Conservation (phyloP, 2,113 vertebrate species). For the Heptranchias perlo region DNA sequence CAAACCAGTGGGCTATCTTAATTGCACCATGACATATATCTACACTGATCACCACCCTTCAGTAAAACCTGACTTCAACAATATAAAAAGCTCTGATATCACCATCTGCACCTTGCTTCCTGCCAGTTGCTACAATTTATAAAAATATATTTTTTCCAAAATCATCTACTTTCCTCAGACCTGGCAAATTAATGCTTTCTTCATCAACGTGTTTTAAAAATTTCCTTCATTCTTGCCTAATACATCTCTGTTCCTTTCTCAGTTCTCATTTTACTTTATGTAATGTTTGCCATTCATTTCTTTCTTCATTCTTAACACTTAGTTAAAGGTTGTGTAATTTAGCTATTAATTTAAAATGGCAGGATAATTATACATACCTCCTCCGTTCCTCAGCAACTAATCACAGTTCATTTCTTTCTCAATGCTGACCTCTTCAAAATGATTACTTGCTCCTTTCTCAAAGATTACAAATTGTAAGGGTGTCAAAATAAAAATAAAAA, state of each 20-base stretch:
- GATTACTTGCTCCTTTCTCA: neutral
- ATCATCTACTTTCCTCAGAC: neutral
- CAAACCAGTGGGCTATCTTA: neutral
- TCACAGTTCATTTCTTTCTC: neutral
- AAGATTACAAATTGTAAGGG: neutral
- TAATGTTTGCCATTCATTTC: neutral
- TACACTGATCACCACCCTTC: neutral
- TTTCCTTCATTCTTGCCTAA: neutral
- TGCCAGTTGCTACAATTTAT: neutral
- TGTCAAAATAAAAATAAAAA: neutral
- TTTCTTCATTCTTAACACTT: neutral
- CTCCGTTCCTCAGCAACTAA: neutral
- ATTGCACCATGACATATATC: neutral
- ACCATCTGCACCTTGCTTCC: neutral
- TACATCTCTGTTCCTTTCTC: neutral
- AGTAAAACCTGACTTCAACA: neutral
- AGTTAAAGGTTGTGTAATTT: neutral
- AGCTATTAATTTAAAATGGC: constrained; percentile 24
- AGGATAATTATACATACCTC: neutral
- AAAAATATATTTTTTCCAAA: neutral
- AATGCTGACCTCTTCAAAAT: constrained; percentile 21
- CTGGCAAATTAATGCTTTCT: neutral
- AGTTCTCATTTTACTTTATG: neutral
- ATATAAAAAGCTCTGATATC: neutral
- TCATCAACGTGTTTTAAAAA: neutral